phyloP scores from a whole-genome alignment of 2,113 vertebrate genomes.

The Antechinus flavipes region DNA sequence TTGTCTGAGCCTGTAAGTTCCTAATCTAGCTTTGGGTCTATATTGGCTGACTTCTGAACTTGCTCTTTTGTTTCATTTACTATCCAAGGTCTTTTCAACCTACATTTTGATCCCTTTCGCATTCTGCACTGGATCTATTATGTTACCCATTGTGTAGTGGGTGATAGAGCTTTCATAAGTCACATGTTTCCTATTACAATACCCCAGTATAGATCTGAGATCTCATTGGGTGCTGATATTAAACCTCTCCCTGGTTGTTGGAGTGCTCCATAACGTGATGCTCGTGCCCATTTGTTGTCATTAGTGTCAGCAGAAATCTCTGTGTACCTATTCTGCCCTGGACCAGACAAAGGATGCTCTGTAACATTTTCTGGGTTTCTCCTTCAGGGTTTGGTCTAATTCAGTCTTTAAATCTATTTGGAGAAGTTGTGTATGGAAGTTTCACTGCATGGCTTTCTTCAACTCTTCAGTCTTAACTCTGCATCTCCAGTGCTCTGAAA shows the following conservation, averaged over 20 bases:
- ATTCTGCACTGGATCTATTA: not conserved
- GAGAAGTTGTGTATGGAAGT: not conserved
- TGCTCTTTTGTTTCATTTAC: not conserved
- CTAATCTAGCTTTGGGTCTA: not conserved
- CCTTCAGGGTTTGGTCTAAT: not conserved
- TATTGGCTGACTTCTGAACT: not conserved
- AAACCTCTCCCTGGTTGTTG: not conserved
- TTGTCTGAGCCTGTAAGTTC: not conserved
- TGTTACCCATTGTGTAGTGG: not conserved
- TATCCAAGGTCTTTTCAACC: not conserved
- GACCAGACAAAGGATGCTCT: not conserved
- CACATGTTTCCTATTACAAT: not conserved
- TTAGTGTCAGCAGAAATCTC: not conserved
- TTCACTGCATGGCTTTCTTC: not conserved
- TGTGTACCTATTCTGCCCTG: not conserved
- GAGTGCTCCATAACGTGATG: too few relatives aligned
- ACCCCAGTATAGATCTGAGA: too few relatives aligned
- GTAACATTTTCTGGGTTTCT: not conserved
- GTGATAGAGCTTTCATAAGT: not conserved
- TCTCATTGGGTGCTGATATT: not conserved
- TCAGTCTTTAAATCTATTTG: not conserved
- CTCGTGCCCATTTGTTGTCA: not conserved
- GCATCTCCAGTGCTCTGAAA: not conserved
- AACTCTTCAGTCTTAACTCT: not conserved
- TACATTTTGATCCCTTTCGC: not conserved